Evolutionary conservation across 2,113 vertebrate species (phyloP).

Genomic region (Tetrao urogallus): DNA sequence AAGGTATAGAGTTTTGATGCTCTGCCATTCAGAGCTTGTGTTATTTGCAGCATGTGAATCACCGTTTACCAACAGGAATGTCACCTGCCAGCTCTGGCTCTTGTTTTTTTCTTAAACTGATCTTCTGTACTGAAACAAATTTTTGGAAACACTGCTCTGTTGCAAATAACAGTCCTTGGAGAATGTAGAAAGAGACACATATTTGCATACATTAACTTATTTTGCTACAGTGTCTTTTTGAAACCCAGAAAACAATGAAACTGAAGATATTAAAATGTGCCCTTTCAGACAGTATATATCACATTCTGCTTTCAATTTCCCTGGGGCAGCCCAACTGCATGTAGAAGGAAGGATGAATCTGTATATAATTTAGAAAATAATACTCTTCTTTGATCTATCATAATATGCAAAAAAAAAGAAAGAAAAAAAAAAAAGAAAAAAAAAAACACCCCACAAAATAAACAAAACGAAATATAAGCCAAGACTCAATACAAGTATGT

Average conservation of each 20-base stretch:
- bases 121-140: neutral
- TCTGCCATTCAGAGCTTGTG: neutral
- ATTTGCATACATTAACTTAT: neutral
- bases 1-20: neutral
- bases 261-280: conserved; percentile 38
- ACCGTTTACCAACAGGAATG: neutral
- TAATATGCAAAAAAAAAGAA: neutral
- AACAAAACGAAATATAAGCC: neutral
- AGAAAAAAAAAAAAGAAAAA: neutral
- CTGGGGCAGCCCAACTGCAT: neutral
- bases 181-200: neutral
- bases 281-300: conserved; percentile 29
- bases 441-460: neutral
- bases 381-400: neutral
- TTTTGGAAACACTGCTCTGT: neutral
- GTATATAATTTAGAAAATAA: conserved; percentile 2
- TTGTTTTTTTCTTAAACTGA: neutral
- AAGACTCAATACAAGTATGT: conserved; percentile 11
- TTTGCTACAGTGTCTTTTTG: neutral
- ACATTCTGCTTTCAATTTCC: neutral
- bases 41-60: neutral
- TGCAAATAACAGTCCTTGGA: neutral
- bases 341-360: neutral
- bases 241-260: conserved; percentile 17
- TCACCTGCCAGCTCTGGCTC: neutral